A percentile compares a stretch with the other conserved stretches of the same genome.
Evolutionary conservation across 2,797 vertebrate genomes (phyloP).

Genomic region (Syngnathus rostellatus): DNA sequence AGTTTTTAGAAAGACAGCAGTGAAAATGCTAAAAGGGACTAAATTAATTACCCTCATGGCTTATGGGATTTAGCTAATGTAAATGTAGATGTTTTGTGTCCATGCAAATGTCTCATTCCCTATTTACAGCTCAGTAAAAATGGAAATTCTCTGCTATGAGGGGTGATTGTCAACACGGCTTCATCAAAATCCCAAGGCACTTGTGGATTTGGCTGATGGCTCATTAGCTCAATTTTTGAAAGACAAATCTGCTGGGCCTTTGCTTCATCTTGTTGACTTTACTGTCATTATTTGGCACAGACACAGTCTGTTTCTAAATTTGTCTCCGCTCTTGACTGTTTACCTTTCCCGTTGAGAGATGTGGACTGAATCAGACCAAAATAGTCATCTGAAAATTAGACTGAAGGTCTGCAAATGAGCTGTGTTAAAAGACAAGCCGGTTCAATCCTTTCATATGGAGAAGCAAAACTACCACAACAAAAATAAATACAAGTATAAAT

Average conservation of each 20-base stretch:
- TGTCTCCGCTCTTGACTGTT: conserved; percentile 23
- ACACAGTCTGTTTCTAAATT: conserved; percentile 25
- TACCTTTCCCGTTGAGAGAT: conserved; percentile 9
- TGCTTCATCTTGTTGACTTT: conserved; percentile 23
- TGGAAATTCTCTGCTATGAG: conserved; percentile 17
- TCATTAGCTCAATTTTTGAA: conserved; percentile 46
- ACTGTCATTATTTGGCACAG: conserved; percentile 30
- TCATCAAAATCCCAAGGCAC: conserved; percentile 33
- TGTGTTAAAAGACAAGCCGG: neutral
- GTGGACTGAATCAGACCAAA: conserved; percentile 1
- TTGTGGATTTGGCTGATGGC: conserved; percentile 33
- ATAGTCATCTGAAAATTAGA: neutral
- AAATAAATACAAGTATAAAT: too few species aligned
- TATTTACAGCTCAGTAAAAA: conserved; percentile 21
- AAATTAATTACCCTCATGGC: neutral
- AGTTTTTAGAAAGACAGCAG: neutral
- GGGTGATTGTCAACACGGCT: conserved; percentile 27
- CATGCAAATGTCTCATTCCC: conserved; percentile 16
- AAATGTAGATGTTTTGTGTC: neutral
- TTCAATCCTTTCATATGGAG: too few species aligned
- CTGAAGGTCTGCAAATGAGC: neutral
- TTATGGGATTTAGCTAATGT: neutral
- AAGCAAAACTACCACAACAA: too few species aligned
- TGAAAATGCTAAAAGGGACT: neutral
- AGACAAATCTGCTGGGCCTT: conserved; percentile 28